phyloP scores from a whole-genome alignment of 37 sponge, comb jelly and placozoan species.

The Cladorhizidae sp. region DNA sequence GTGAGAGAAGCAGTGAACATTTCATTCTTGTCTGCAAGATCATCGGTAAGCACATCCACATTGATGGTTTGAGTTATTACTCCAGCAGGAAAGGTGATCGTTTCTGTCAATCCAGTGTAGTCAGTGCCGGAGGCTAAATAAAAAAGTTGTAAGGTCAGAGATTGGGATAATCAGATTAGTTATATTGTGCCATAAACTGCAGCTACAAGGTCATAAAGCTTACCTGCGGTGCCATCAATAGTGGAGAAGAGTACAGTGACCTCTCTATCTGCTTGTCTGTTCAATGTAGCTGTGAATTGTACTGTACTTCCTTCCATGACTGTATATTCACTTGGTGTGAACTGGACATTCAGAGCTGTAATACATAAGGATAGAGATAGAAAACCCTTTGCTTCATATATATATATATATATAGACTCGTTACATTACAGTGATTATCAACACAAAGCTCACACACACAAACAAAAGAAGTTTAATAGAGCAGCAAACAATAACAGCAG shows the following conservation, averaged over 20 bases:
- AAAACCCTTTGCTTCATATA: too few relatives aligned
- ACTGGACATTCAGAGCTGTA: slow-evolving; percentile 15
- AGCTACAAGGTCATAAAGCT: not conserved
- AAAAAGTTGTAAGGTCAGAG: too few relatives aligned
- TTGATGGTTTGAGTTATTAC: too few relatives aligned
- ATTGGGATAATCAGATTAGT: too few relatives aligned
- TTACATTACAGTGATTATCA: not conserved
- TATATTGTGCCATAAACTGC: too few relatives aligned
- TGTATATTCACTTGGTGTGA: slow-evolving; percentile 9
- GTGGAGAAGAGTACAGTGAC: slow-evolving; percentile 25
- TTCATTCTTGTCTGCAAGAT: not conserved
- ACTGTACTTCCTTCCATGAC: not conserved
- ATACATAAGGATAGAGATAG: not conserved
- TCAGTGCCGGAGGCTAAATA: too few relatives aligned
- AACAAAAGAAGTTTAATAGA: not conserved
- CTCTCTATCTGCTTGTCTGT: not conserved
- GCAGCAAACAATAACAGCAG: not conserved
- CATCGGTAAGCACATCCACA: not conserved
- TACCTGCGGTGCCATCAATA: slow-evolving; percentile 51
- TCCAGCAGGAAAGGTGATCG: too few relatives aligned
- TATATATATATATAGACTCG: too few relatives aligned
- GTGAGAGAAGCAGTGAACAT: not conserved
- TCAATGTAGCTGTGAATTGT: not conserved
- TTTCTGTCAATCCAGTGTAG: too few relatives aligned
- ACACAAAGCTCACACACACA: not conserved